A percentile compares a stretch with the other conserved stretches of the same genome.
Conservation (phyloP, 2,888 invertebrate species). For the Vanessa cardui region DNA sequence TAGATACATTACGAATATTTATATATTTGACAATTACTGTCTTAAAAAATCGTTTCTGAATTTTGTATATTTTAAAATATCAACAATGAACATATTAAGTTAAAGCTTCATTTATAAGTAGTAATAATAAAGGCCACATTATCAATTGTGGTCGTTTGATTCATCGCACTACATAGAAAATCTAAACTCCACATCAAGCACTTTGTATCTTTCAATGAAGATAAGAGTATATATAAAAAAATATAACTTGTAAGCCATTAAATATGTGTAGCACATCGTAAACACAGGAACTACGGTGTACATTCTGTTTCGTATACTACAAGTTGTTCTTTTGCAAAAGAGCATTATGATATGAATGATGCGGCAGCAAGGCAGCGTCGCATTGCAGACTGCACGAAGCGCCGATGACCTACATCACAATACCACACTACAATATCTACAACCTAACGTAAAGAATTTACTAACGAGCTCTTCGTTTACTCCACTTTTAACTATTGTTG, state of each 20-base stretch:
- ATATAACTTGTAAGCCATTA: neutral
- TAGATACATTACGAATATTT: neutral
- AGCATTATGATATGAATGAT: slow-evolving; percentile 22
- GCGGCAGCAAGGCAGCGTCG: slow-evolving; percentile 48
- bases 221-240: too few species aligned
- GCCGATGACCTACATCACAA: slow-evolving; percentile 70
- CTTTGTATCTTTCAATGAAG: too few species aligned
- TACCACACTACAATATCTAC: slow-evolving; percentile 40
- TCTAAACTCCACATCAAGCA: too few species aligned
- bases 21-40: neutral
- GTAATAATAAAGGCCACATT: too few species aligned
- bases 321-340: slow-evolving; percentile 11
- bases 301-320: neutral
- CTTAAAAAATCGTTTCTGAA: neutral
- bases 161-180: too few species aligned
- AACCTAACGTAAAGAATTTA: slow-evolving; percentile 19
- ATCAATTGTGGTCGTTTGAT: too few species aligned
- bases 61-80: too few species aligned
- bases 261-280: neutral
- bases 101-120: too few species aligned
- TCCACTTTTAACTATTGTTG: slow-evolving; percentile 9
- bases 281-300: neutral
- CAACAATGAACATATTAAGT: too few species aligned
- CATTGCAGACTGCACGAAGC: slow-evolving; percentile 67
- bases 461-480: slow-evolving; percentile 17